phyloP scores from a whole-genome alignment of 2,113 vertebrate genomes.

The Strix aluco region DNA sequence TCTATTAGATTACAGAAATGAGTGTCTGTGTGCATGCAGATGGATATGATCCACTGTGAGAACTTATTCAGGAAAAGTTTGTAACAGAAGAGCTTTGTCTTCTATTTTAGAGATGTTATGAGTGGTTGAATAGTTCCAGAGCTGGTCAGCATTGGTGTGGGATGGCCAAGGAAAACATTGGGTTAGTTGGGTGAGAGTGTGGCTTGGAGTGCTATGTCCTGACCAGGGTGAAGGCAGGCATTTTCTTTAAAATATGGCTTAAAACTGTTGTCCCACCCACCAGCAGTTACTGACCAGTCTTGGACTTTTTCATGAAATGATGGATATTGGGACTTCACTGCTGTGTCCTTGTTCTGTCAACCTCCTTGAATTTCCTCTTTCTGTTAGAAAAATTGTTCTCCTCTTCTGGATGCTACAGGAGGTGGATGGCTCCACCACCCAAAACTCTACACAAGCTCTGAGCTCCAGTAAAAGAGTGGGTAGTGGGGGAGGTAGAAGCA shows the following conservation, averaged over 20 bases:
- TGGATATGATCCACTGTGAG: neutral
- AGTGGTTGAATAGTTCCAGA: neutral
- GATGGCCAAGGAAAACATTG: neutral
- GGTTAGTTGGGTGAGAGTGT: neutral
- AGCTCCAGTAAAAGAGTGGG: neutral
- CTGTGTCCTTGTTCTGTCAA: neutral
- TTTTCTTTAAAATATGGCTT: neutral
- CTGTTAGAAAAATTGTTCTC: neutral
- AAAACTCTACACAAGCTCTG: neutral
- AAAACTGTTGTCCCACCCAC: neutral
- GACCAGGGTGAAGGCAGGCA: neutral
- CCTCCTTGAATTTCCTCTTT: neutral
- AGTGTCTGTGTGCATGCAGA: neutral
- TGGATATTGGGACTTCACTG: neutral
- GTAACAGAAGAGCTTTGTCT: neutral
- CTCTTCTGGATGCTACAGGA: neutral
- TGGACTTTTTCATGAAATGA: neutral
- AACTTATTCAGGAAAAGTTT: neutral
- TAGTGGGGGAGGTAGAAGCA: neutral
- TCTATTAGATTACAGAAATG: neutral
- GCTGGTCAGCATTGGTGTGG: neutral
- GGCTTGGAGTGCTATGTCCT: neutral
- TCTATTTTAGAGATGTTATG: neutral
- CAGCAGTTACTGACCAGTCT: accelerated
- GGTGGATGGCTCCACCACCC: neutral